phyloP scores from a whole-genome alignment of 1,140 invertebrate species.

The Aradophagus sp. region DNA sequence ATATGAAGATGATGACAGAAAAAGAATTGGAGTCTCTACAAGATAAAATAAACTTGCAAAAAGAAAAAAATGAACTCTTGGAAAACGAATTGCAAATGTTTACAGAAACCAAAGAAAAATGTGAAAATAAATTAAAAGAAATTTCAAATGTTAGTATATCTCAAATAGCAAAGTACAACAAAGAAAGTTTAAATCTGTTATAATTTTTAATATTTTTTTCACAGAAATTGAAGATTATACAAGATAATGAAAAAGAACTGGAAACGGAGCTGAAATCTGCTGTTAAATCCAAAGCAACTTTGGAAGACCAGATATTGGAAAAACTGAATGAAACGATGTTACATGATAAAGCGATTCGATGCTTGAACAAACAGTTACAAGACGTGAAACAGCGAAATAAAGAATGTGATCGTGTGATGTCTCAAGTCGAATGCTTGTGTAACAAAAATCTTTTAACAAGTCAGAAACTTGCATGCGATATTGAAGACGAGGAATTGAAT shows the following conservation, averaged over 20 bases:
- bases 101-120: constrained; percentile 76
- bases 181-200: neutral
- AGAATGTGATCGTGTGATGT: constrained; percentile 77
- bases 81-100: constrained; percentile 76
- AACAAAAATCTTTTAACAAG: constrained; percentile 78
- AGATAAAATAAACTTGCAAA: constrained; percentile 48
- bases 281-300: constrained; percentile 74
- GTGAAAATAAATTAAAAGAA: constrained; percentile 76
- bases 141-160: constrained; percentile 54
- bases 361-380: constrained; percentile 73
- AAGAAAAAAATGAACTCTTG: constrained; percentile 64
- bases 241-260: constrained; percentile 64
- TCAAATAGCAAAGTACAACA: neutral
- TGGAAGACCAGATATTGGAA: constrained; percentile 80
- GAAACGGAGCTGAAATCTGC: constrained; percentile 76
- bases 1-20: constrained; percentile 76
- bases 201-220: constrained; percentile 7
- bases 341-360: constrained; percentile 77
- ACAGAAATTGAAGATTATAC: constrained; percentile 61
- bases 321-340: constrained; percentile 81
- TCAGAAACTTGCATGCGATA: constrained; percentile 75
- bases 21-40: constrained; percentile 75
- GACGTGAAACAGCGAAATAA: constrained; percentile 71
- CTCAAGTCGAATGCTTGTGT: constrained; percentile 79
- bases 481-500: constrained; percentile 69